Conservation (phyloP, 2,888 invertebrate genomes). For the Lampropteryx suffumata region DNA sequence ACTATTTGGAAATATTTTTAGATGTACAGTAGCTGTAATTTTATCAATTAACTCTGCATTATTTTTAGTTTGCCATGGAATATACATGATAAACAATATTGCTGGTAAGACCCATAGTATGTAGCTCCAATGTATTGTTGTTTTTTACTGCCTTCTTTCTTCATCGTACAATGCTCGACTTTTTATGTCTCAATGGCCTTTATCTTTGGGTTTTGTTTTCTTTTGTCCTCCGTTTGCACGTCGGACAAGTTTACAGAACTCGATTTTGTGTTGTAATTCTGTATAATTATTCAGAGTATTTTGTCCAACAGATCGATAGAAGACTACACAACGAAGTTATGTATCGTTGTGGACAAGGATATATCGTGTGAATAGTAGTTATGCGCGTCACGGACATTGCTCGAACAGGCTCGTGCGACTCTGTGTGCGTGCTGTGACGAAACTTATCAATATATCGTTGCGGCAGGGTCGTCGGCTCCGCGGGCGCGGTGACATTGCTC, state of each 20-base stretch:
- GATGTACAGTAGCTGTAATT: slow-evolving; percentile 68
- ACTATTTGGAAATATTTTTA: slow-evolving; percentile 82
- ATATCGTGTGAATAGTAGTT: slow-evolving; percentile 68
- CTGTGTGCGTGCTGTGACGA: slow-evolving; percentile 57
- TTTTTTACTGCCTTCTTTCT: slow-evolving; percentile 51
- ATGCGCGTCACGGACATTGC: slow-evolving; percentile 72
- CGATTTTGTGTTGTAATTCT: slow-evolving; percentile 52
- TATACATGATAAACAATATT: slow-evolving; percentile 63
- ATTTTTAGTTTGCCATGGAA: slow-evolving; percentile 64
- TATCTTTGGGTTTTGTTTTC: slow-evolving; percentile 80
- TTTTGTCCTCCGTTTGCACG: slow-evolving; percentile 75
- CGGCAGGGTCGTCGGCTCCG: slow-evolving; percentile 33
- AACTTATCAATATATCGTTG: slow-evolving; percentile 43
- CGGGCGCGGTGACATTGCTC: slow-evolving; percentile 22
- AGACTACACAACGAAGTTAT: slow-evolving; percentile 67
- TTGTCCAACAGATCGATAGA: slow-evolving; percentile 79
- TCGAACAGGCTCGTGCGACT: slow-evolving; percentile 56
- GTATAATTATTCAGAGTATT: slow-evolving; percentile 66
- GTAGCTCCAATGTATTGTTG: slow-evolving; percentile 41
- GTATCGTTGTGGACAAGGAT: slow-evolving; percentile 65
- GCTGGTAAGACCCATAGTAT: slow-evolving; percentile 56
- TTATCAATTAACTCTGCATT: slow-evolving; percentile 53
- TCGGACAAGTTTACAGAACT: slow-evolving; percentile 67
- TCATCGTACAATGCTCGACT: slow-evolving; percentile 66
- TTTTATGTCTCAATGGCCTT: slow-evolving; percentile 82